Base-by-base conservation (phyloP, 2,888 invertebrate species). In the Hermodice carunculata region DNA sequence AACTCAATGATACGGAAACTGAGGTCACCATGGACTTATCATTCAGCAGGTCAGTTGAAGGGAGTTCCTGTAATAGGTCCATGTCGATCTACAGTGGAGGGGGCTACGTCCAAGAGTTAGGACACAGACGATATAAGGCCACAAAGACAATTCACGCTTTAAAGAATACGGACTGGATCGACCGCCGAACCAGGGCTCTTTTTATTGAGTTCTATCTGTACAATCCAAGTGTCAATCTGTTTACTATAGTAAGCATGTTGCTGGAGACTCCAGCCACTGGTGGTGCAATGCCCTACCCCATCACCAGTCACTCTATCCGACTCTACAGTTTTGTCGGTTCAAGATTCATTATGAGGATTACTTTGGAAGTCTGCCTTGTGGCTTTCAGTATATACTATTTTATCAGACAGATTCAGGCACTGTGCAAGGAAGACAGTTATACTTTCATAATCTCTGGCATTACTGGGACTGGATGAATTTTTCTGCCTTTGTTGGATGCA, bases 361-460 rank as follows among this genome's bases (percentile, higher is more conserved):
- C 76, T 19, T 57, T 79, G 17, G 60, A 75, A 28, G 67, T 76
- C 26, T 22, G 73, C 24, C 81, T 78, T 51, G 54, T 77, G 1
- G 31, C 76, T 1, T 81, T 79, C 64, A 75, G 76, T 17, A 19
- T 83, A n/a, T 81, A 77, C 67, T 82, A 78, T 67, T 74, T 82
- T 0, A 44, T 78, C 19, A 49, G 3, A 6, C 22, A 44, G 19
- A 57, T 22, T 8, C 6, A 42, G 42, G 43, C 6, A 17, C 17
- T 48, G 31, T 8, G 24, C 14, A 24, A 14, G 31, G 6, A 28
- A 19, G 34, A 6, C n/a, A n/a, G n/a, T n/a, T n/a, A n/a, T n/a
- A n/a, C n/a, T n/a, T n/a, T n/a, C n/a, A n/a, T n/a, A n/a, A n/a
- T n/a, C n/a, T n/a, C n/a, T n/a, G n/a, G n/a, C n/a, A n/a, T n/a